Conservation (phyloP, 2,888 invertebrate species). For the Onchidella celtica region DNA sequence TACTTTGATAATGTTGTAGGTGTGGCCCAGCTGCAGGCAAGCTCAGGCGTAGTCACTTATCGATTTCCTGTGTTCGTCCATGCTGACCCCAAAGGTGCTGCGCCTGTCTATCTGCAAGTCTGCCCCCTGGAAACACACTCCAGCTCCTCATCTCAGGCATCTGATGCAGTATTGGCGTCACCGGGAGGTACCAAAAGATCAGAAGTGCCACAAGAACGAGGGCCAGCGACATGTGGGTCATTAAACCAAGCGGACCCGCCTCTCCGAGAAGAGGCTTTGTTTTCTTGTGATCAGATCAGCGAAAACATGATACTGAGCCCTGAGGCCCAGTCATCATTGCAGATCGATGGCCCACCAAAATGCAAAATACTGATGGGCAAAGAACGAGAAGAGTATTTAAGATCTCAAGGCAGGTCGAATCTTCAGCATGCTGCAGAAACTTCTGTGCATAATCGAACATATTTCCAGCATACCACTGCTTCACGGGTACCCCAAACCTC, state of each 20-base stretch:
- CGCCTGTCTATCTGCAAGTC: not conserved
- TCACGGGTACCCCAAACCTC: too few relatives aligned
- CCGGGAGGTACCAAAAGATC: not conserved
- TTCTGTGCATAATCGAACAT: too few relatives aligned
- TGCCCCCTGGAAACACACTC: not conserved
- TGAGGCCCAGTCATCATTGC: not conserved
- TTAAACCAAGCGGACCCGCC: not conserved
- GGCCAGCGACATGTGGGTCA: not conserved
- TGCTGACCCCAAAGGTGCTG: not conserved
- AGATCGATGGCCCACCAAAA: slow-evolving; percentile 29
- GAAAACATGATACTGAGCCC: too few relatives aligned
- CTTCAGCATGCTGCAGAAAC: too few relatives aligned
- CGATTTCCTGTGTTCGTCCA: slow-evolving; percentile 24
- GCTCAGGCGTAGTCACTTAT: not conserved
- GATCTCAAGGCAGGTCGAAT: too few relatives aligned
- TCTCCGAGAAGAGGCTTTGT: not conserved
- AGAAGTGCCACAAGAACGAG: not conserved
- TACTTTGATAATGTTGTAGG: too few relatives aligned
- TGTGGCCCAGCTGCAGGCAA: too few relatives aligned
- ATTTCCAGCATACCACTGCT: too few relatives aligned
- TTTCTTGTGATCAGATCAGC: too few relatives aligned
- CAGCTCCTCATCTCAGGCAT: not conserved
- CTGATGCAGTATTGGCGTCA: not conserved
- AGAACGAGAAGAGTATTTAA: too few relatives aligned
- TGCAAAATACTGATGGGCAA: too few relatives aligned